Evolutionary conservation across 2,888 invertebrate genomes (phyloP), one percentile per base, ranked within the genome.

Genomic region (Stenodera caucasica): DNA sequence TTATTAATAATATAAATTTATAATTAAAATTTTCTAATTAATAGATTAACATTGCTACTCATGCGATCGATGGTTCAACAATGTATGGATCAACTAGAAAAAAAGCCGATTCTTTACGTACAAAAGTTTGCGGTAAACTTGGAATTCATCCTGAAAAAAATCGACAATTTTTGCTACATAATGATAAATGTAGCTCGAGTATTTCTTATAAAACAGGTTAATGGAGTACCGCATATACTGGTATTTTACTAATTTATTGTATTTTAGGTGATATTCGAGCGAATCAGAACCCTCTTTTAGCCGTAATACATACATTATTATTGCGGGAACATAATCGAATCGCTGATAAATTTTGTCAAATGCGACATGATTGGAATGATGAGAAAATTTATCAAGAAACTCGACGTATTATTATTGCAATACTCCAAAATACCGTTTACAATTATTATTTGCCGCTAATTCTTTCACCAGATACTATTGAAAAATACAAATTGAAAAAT

Each of bases 401-500:
- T 6, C 74, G 81, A 60, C 73, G 76, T 55, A 80, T 82, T 45
- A 67, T 78, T 21, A 77, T 79, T 53, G 82, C 81, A 9, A 75
- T 80, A 69, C 77, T 60, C 40, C 92, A 91, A 78, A 87, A 91
- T 63, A 86, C 91, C 52, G 81, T 86, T 4, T 91, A 89, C 75
- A 87, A 87, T 71, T 91, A 91, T 72, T 91, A 88, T 85, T 79
- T 92, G 21, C 90, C 91, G 0, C 80, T 87, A 35, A 78, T 91
- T 30, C 77, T 91, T 58, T 90, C 81, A 1, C 75, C 80, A 0
- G 76, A 82, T 56, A 81, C 85, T 60, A 83, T 88, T 81, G 80
- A 83, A 67, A 81, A 82, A 1, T 89, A 87, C 68, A 80, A 83
- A 5, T 78, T 90, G 49, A 70, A 65, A 0, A 79, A 83, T 0